Conservation (phyloP, 2,888 invertebrate species). For the Imbricaverruca yamaguchii region DNA sequence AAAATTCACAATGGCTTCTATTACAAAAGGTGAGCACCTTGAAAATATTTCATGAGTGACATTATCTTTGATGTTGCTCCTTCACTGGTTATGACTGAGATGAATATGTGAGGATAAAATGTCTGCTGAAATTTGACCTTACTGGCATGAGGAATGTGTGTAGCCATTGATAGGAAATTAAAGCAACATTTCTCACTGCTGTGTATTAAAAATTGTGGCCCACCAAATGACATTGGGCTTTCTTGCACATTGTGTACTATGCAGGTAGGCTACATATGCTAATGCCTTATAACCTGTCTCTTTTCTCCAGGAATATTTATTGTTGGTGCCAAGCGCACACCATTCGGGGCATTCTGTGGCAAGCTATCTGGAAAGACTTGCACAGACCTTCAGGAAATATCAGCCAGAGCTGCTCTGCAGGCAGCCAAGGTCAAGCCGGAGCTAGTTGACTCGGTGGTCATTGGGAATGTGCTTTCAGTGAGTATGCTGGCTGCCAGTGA, state of each 20-base stretch:
- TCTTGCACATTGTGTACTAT: too few species aligned
- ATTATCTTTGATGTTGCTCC: not conserved
- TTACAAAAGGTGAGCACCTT: not conserved
- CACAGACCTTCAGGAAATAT: conserved; percentile 60
- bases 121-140: too few species aligned
- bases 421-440: conserved; percentile 75
- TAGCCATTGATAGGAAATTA: too few species aligned
- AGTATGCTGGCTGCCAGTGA: conserved; percentile 39
- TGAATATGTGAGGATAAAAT: too few species aligned
- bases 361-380: conserved; percentile 43
- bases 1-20: not conserved
- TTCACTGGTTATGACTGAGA: too few species aligned
- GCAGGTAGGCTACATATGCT: too few species aligned
- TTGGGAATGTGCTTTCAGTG: conserved; percentile 83
- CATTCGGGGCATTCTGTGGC: conserved; percentile 89
- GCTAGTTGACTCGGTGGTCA: conserved; percentile 74
- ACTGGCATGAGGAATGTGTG: too few species aligned
- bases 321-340: conserved; percentile 92
- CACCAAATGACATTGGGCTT: too few species aligned
- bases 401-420: conserved; percentile 67
- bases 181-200: too few species aligned
- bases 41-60: not conserved
- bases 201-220: too few species aligned
- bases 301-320: conserved; percentile 66
- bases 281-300: too few species aligned